These are phyloP conservation scores for Drosophila obscura DNA, from an alignment of 1,140 invertebrate genomes.

Conservation along the genomic window DNA sequence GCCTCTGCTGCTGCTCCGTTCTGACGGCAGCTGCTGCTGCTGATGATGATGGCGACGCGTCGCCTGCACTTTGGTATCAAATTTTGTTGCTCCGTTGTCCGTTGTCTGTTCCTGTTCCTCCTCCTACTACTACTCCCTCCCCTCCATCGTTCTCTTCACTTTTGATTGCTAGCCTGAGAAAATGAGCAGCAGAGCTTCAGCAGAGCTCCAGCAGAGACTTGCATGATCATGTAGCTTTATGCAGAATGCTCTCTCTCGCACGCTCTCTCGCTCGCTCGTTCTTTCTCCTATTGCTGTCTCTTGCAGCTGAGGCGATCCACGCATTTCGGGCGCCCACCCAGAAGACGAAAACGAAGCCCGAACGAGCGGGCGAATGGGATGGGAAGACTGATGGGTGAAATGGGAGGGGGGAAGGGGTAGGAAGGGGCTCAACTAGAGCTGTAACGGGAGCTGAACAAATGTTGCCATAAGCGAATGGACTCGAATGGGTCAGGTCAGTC, in stretches of 20 bases:
- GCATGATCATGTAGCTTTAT: conserved; percentile 75
- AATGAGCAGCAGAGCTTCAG: conserved; percentile 30
- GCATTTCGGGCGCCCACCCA: conserved; percentile 64
- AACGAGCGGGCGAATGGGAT: conserved; percentile 16
- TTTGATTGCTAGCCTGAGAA: conserved; percentile 74
- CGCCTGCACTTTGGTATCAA: conserved; percentile 71
- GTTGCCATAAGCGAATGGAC: too few relatives aligned
- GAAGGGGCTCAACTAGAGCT: too few relatives aligned
- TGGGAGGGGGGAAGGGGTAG: background rate
- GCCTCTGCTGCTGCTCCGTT: conserved; percentile 12
- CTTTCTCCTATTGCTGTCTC: conserved; percentile 9
- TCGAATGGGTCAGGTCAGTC: too few relatives aligned
- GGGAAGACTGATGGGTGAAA: background rate
- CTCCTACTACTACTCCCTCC: background rate
- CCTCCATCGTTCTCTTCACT: conserved; percentile 10
- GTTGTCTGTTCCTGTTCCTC: background rate
- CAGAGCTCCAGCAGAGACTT: conserved; percentile 23
- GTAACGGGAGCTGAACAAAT: too few relatives aligned
- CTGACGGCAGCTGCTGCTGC: background rate
- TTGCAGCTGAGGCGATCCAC: conserved; percentile 25
- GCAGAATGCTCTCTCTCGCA: conserved; percentile 53
- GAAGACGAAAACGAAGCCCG: conserved; percentile 58
- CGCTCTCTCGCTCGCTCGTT: background rate
- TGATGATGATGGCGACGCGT: conserved; percentile 50
- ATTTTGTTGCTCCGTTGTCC: conserved; percentile 53